phyloP scores from a whole-genome alignment of 2,888 invertebrate species.

The Tetramorium bicarinatum region DNA sequence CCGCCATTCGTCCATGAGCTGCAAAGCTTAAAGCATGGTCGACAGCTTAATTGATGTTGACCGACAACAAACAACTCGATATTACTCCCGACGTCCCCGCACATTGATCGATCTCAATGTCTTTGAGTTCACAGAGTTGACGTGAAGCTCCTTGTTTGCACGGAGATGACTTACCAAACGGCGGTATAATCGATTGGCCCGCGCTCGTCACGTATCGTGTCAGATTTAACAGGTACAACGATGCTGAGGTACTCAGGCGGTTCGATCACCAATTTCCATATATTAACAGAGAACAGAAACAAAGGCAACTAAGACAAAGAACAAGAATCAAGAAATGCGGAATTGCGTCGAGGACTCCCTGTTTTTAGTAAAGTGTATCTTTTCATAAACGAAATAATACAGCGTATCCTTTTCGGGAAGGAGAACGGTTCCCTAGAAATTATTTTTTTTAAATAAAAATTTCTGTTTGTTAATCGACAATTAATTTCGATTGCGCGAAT shows the following conservation, averaged over 20 bases:
- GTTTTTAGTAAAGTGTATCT: background rate
- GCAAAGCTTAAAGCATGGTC: conserved; percentile 58
- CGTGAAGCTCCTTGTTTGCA: conserved; percentile 46
- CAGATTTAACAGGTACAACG: conserved; percentile 48
- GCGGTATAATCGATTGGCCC: conserved; percentile 46
- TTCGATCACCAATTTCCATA: too few species aligned
- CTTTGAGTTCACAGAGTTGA: conserved; percentile 56
- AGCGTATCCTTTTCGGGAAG: background rate
- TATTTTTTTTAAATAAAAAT: background rate
- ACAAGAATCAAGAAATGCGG: background rate
- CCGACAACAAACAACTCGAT: conserved; percentile 70
- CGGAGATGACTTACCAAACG: conserved; percentile 52
- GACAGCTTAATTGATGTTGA: conserved; percentile 72
- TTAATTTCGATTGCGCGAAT: background rate
- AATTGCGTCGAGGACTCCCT: background rate
- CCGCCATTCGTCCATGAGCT: conserved; percentile 44
- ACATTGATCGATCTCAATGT: conserved; percentile 63
- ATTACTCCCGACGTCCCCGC: conserved; percentile 49
- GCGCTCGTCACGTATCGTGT: conserved; percentile 50
- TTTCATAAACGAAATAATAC: background rate
- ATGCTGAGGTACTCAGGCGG: background rate
- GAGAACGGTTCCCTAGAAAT: background rate
- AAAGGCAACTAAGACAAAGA: too few species aligned
- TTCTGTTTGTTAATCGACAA: background rate
- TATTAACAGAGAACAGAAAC: background rate